Evolutionary conservation across 2,888 invertebrate species (phyloP), one percentile per base, ranked within the genome.

Genomic region (Sarcophaga subvicina): DNA sequence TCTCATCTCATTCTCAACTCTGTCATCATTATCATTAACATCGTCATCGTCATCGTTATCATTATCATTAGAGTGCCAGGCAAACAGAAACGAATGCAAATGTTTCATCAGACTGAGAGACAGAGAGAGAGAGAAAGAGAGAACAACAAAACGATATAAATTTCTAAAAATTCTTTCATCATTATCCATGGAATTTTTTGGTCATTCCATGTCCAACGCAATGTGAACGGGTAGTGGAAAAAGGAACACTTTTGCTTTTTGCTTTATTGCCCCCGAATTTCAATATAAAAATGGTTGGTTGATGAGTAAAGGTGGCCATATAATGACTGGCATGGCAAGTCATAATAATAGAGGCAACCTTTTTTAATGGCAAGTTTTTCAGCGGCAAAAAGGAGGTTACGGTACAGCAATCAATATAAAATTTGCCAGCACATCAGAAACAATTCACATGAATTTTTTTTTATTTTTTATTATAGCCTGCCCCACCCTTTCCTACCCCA

Each of bases 51-150:
- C 69, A 81, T 81, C 87, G 80, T 87, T 80, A 80, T 75, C 71
- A 77, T 87, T 80, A 80, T 80, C 85, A 76, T 84, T 80, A 85
- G 70, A 85, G 79, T 85, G 73, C 71, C 82, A 80, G 81, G 81
- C 78, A 77, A 77, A 82, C 77, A 81, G 81, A 66, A 83, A 83
- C 37, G 66, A 77, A 49, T 49, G 49, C 49, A 49, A 49, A 83
- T 78, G 60, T 67, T 72, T 71, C 83, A 78, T 71, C 45, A 11
- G 60, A 72, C 6, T 37, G 6, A n/a, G 59, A 77, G 66, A 66
- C 22, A 49, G 10, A 54, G 14, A 60, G 37, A 67, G 6, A n/a
- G 59, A 77, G 66, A 66, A 22, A 49, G 12, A 54, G n/a, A 60
- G 22, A 67, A 60, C 37, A 66, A 27, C 25, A 80, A 49, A 49